These are phyloP conservation scores for Thereva nobilitata DNA, from an alignment of 2,888 invertebrate species.

Conservation along the genomic window DNA sequence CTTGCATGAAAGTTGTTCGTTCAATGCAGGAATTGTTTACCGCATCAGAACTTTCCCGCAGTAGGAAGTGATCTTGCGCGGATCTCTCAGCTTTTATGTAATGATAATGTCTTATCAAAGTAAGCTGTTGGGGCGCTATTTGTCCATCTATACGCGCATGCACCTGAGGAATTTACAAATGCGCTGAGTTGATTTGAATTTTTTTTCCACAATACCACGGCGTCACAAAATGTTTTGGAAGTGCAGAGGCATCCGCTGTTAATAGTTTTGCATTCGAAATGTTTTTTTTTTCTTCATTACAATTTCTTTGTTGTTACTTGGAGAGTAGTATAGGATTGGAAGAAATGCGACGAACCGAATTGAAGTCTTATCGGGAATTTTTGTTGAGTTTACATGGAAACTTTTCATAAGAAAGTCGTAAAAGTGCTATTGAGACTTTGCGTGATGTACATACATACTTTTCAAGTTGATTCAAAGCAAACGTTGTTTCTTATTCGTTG, in stretches of 20 bases:
- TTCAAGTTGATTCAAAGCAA: not conserved
- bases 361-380: too few species aligned
- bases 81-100: slow-evolving; percentile 22
- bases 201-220: too few species aligned
- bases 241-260: too few species aligned
- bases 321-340: not conserved
- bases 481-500: too few species aligned
- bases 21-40: slow-evolving; percentile 29
- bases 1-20: slow-evolving; percentile 28
- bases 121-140: too few species aligned
- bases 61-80: slow-evolving; percentile 35
- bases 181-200: too few species aligned
- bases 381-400: not conserved
- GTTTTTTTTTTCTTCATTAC: too few species aligned
- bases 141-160: too few species aligned
- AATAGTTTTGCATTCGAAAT: too few species aligned
- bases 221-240: too few species aligned
- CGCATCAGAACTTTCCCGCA: slow-evolving; percentile 32
- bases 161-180: too few species aligned
- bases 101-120: slow-evolving; percentile 33
- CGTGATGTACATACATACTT: slow-evolving; percentile 18
- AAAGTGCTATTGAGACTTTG: slow-evolving; percentile 19
- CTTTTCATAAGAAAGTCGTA: slow-evolving; percentile 22
- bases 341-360: not conserved
- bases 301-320: too few species aligned